Evolutionary conservation across 2,113 vertebrate species (phyloP).

Genomic region (Athene cunicularia): DNA sequence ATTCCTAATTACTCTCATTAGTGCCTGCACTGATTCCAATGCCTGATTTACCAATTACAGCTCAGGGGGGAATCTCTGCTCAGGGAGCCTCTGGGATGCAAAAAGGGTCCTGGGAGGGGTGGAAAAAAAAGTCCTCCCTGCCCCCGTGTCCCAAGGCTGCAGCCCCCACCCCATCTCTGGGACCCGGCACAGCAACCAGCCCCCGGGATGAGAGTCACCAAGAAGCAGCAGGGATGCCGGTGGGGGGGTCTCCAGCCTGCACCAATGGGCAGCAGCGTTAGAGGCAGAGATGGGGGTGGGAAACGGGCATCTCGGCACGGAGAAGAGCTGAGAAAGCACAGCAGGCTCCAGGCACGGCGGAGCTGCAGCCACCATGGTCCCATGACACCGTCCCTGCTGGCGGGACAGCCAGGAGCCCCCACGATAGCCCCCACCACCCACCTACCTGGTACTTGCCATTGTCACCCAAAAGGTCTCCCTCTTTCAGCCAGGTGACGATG

Average conservation of each 20-base stretch:
- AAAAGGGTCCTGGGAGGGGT: background rate
- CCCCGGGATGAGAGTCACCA: background rate
- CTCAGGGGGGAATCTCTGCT: slow-evolving; percentile 54
- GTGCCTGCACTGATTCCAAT: slow-evolving; percentile 60
- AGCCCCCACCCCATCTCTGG: background rate
- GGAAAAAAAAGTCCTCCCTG: background rate
- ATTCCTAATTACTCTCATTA: slow-evolving; percentile 74
- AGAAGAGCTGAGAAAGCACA: background rate
- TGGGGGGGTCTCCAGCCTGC: background rate
- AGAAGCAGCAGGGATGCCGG: background rate
- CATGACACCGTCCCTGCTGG: rapidly evolving
- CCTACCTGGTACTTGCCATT: slow-evolving; percentile 92
- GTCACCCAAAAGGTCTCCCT: slow-evolving; percentile 87
- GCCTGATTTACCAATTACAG: slow-evolving; percentile 71
- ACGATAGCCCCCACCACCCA: background rate
- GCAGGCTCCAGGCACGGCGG: background rate
- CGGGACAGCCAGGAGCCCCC: background rate
- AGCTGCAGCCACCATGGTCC: background rate
- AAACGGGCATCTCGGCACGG: background rate
- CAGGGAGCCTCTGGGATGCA: background rate
- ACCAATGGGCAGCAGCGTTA: background rate
- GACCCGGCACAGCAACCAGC: background rate
- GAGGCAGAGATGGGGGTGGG: background rate
- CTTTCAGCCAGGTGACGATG: slow-evolving; percentile 93
- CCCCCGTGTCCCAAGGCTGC: background rate